A percentile compares a stretch with the other conserved stretches of the same genome.
These are phyloP conservation scores for Melanocharis versteri DNA, from an alignment of 2,113 vertebrate species.

Conservation along the genomic window DNA sequence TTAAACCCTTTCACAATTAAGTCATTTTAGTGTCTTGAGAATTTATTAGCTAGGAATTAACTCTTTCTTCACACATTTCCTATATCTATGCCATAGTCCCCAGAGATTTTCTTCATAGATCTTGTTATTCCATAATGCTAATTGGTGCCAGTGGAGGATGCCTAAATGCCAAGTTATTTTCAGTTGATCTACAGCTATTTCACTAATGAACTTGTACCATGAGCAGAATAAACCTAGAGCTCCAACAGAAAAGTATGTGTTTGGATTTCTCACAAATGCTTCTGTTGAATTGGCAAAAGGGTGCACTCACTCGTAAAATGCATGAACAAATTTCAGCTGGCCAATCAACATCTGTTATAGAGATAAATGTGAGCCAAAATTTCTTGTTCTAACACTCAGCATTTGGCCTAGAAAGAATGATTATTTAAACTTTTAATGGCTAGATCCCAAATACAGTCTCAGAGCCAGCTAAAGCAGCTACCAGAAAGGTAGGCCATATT, in stretches of 20 bases:
- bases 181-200: conserved; percentile 33
- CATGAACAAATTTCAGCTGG: conserved; percentile 43
- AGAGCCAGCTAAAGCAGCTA: neutral
- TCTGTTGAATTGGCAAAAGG: conserved; percentile 41
- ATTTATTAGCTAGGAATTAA: conserved; percentile 46
- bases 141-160: conserved; percentile 10
- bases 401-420: conserved; percentile 33
- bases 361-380: conserved; percentile 33
- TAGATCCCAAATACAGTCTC: neutral
- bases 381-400: neutral
- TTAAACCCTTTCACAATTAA: conserved; percentile 29
- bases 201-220: conserved; percentile 29
- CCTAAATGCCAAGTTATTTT: conserved; percentile 53
- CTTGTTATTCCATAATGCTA: conserved; percentile 29
- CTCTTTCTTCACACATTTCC: conserved; percentile 23
- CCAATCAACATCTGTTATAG: conserved; percentile 38
- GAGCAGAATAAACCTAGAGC: neutral
- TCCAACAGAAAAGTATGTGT: neutral
- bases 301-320: neutral
- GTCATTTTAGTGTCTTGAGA: neutral
- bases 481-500: neutral
- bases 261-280: conserved; percentile 49
- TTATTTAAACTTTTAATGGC: conserved; percentile 40
- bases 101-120: neutral
- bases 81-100: neutral